Conservation (phyloP, 2,888 invertebrate species). For the Oxycera nigricornis region DNA sequence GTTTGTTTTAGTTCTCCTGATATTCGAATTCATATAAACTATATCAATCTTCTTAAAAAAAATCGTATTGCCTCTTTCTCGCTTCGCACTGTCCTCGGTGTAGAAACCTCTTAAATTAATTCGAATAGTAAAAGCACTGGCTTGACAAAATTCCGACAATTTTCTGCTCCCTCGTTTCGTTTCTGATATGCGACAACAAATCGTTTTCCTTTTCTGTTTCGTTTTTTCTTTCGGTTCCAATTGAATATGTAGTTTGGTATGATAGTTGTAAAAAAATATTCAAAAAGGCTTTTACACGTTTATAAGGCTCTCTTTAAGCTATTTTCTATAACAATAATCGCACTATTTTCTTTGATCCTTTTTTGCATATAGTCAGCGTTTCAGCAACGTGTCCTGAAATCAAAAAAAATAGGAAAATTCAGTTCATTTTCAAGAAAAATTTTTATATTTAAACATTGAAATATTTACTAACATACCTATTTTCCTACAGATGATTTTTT, state of each 20-base stretch:
- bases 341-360: slow-evolving; percentile 22
- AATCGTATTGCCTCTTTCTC: not conserved
- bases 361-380: slow-evolving; percentile 9
- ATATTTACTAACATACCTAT: no score
- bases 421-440: no score
- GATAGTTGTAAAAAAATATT: slow-evolving; percentile 42
- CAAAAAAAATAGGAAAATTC: no score
- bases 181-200: slow-evolving; percentile 44
- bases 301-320: slow-evolving; percentile 45
- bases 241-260: slow-evolving; percentile 14
- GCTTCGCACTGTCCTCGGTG: not conserved
- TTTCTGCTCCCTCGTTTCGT: slow-evolving; percentile 22
- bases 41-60: no score
- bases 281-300: slow-evolving; percentile 45
- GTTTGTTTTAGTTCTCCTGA: not conserved
- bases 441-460: no score
- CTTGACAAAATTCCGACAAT: slow-evolving; percentile 14
- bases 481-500: no score
- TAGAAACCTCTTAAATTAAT: slow-evolving; percentile 1
- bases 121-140: slow-evolving; percentile 19
- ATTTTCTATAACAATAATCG: slow-evolving; percentile 39
- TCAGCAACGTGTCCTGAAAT: slow-evolving; percentile 34
- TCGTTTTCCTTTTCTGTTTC: slow-evolving; percentile 14
- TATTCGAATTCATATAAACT: not conserved
- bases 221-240: not conserved